phyloP scores from a whole-genome alignment of 2,113 vertebrate species.

The Siphamia tubifer region DNA sequence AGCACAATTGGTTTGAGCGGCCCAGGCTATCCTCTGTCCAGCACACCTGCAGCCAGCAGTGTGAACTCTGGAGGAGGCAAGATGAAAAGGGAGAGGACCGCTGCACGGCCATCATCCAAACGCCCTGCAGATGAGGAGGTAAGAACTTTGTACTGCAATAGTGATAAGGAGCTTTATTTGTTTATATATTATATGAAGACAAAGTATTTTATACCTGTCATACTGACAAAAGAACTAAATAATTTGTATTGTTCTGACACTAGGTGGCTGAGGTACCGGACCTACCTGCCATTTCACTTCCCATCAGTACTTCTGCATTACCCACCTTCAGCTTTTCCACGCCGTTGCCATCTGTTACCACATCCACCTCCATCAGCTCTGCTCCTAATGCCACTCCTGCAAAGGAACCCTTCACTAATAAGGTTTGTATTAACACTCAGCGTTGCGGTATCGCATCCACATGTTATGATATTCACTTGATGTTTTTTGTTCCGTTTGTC shows the following conservation, averaged over 20 bases:
- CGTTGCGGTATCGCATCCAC: too few species aligned
- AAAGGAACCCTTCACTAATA: conserved; percentile 44
- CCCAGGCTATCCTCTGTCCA: conserved; percentile 80
- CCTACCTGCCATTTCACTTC: conserved; percentile 88
- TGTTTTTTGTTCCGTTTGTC: background rate
- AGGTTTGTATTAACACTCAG: conserved; percentile 57
- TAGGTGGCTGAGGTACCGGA: conserved; percentile 81
- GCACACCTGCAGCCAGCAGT: conserved; percentile 84
- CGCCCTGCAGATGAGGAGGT: conserved; percentile 83
- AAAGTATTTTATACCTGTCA: background rate
- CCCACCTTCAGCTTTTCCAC: conserved; percentile 89
- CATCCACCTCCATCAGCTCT: conserved; percentile 47
- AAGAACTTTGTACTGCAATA: background rate
- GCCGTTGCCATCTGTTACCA: conserved; percentile 59
- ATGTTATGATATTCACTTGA: background rate
- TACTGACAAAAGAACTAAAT: too few species aligned
- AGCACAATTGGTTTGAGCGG: conserved; percentile 69
- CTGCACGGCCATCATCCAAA: conserved; percentile 77
- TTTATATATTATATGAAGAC: too few species aligned
- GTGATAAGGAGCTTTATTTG: too few species aligned
- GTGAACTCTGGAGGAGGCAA: conserved; percentile 86
- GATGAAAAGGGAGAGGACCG: conserved; percentile 87
- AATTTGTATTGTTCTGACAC: background rate
- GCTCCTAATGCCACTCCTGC: conserved; percentile 47
- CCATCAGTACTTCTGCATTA: conserved; percentile 84